Percentiles rank a stretch among this genome's conserved stretches.
phyloP scores from a whole-genome alignment of 2,113 vertebrate genomes.

The Nothocercus nigrocapillus region DNA sequence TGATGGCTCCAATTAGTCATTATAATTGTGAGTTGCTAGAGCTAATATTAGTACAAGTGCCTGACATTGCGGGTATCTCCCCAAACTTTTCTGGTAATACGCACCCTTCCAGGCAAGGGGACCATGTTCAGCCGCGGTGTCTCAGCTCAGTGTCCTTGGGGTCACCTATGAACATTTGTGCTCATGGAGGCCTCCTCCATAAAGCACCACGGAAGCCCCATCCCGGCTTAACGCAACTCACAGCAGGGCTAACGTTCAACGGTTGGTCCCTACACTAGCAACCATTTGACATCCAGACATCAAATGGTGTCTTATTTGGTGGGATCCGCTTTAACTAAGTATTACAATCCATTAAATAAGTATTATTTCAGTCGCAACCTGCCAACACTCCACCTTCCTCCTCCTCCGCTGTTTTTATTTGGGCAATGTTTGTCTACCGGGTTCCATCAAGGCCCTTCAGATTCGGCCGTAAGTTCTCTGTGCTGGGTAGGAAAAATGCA shows the following conservation, averaged over 20 bases:
- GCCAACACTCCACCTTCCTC: background rate
- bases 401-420: accelerated
- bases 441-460: background rate
- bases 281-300: background rate
- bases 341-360: too few relatives aligned
- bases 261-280: background rate
- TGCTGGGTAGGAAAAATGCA: background rate
- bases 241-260: background rate
- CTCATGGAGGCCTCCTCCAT: background rate
- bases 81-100: slow-evolving; percentile 51
- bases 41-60: slow-evolving; percentile 69
- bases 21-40: slow-evolving; percentile 68
- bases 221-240: background rate
- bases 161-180: background rate
- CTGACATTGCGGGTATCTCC: slow-evolving; percentile 53
- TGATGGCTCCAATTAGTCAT: slow-evolving; percentile 66
- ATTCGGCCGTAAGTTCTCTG: background rate
- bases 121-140: background rate
- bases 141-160: background rate
- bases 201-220: background rate
- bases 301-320: background rate
- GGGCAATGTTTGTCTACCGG: background rate
- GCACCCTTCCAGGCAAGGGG: slow-evolving; percentile 22
- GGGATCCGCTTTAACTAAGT: background rate
- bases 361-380: background rate